Percentiles rank a stretch among this genome's conserved stretches.
These are phyloP conservation scores for Nycticryphes semicollaris DNA, from an alignment of 2,113 vertebrate genomes.

Conservation along the genomic window DNA sequence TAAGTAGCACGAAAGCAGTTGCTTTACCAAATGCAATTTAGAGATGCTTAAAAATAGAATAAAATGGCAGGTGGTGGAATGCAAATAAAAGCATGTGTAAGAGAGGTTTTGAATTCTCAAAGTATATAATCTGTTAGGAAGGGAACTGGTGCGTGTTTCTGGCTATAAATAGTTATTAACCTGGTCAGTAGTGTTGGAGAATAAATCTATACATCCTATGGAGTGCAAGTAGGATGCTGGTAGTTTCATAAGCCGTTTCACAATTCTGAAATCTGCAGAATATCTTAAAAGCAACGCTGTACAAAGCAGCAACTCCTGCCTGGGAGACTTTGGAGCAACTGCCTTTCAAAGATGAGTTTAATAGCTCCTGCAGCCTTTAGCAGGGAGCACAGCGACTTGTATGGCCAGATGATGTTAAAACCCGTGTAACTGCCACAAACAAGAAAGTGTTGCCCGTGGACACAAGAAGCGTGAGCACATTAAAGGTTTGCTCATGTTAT, in stretches of 20 bases:
- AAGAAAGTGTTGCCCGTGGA: background rate
- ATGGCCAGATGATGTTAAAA: background rate
- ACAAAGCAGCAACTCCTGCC: background rate
- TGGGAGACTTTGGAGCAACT: background rate
- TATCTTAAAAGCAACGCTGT: constrained; percentile 20
- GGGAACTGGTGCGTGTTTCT: background rate
- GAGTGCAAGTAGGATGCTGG: background rate
- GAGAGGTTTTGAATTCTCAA: background rate
- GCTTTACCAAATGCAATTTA: background rate
- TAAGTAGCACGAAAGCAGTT: background rate
- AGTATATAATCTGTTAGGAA: background rate
- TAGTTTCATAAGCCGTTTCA: constrained; percentile 23
- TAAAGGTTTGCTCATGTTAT: background rate
- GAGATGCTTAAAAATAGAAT: background rate
- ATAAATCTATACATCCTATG: background rate
- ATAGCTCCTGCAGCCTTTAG: background rate
- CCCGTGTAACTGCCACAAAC: background rate
- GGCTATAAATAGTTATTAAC: background rate
- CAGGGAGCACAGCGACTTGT: background rate
- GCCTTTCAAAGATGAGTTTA: background rate
- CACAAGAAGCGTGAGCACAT: background rate
- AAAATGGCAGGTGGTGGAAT: background rate
- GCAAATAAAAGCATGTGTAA: background rate
- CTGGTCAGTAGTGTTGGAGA: background rate
- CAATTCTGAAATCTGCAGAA: background rate